A percentile compares a stretch with the other conserved stretches of the same genome.
These are phyloP conservation scores for Pelvicachromis taeniatus DNA, from an alignment of 2,113 vertebrate species.

Conservation along the genomic window DNA sequence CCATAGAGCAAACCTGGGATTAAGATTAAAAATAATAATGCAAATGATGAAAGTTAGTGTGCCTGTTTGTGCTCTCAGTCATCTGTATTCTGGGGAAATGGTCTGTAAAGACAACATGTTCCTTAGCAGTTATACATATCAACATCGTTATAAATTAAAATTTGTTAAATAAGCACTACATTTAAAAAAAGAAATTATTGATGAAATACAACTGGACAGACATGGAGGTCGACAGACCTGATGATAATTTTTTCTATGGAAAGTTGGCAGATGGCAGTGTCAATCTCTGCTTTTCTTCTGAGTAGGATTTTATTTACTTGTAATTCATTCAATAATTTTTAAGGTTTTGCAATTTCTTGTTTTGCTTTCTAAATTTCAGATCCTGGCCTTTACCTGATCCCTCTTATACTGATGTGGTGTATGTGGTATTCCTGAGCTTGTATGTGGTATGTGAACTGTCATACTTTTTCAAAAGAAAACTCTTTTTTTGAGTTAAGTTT, in stretches of 20 bases:
- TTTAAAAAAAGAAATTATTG: not conserved
- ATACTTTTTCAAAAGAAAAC: no score
- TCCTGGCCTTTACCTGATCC: not conserved
- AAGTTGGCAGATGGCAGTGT: not conserved
- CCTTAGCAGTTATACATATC: not conserved
- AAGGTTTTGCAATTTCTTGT: not conserved
- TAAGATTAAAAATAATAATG: no score
- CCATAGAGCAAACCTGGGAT: no score
- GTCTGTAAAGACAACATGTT: not conserved
- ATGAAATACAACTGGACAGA: not conserved
- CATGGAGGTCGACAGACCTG: not conserved
- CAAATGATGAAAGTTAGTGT: no score
- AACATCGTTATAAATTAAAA: not conserved
- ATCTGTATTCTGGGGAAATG: not conserved
- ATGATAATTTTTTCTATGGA: not conserved
- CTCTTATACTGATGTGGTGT: not conserved
- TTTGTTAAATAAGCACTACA: not conserved
- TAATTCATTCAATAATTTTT: not conserved
- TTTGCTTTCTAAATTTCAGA: not conserved
- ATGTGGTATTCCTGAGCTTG: not conserved
- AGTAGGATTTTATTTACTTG: not conserved
- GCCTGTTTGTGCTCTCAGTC: not conserved
- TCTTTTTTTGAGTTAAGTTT: no score
- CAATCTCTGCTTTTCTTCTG: not conserved
- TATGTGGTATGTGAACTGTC: not conserved